A percentile compares a stretch with the other conserved stretches of the same genome.
phyloP scores from a whole-genome alignment of 30 jellyfish, hydroid and myxozoan species.

The Clytia hemisphaerica region DNA sequence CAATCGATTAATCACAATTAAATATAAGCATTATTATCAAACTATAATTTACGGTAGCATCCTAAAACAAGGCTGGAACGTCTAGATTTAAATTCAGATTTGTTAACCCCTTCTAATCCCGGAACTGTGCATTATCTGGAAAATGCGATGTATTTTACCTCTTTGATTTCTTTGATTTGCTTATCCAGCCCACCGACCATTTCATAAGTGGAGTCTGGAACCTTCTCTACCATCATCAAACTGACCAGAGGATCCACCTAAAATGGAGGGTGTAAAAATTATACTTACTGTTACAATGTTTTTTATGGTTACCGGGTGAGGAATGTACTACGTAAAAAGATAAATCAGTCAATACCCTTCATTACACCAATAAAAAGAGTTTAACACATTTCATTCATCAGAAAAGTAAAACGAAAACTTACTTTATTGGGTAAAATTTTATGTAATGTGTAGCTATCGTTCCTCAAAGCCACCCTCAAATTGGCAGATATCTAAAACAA shows the following conservation, averaged over 20 bases:
- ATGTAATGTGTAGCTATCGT: slow-evolving; percentile 89
- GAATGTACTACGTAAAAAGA: not conserved
- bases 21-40: not conserved
- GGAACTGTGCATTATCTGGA: not conserved
- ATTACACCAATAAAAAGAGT: not conserved
- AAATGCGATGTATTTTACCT: slow-evolving; percentile 25
- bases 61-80: not conserved
- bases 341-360: not conserved
- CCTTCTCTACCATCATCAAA: slow-evolving; percentile 99
- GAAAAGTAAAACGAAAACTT: not conserved
- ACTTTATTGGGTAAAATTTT: slow-evolving; percentile 90
- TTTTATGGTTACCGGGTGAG: not conserved
- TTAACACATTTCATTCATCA: not conserved
- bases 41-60: not conserved
- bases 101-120: not conserved
- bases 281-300: not conserved
- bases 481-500: slow-evolving; percentile 74
- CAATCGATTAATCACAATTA: not conserved
- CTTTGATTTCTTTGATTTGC: slow-evolving; percentile 97
- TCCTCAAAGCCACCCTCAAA: slow-evolving; percentile 92
- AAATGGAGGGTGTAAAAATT: not conserved
- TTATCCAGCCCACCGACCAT: slow-evolving; percentile 98
- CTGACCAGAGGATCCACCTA: slow-evolving; percentile 99
- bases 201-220: slow-evolving; percentile 98
- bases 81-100: not conserved